Conservation (phyloP, 1,140 invertebrate genomes). For the Aphelinus atriplicis region DNA sequence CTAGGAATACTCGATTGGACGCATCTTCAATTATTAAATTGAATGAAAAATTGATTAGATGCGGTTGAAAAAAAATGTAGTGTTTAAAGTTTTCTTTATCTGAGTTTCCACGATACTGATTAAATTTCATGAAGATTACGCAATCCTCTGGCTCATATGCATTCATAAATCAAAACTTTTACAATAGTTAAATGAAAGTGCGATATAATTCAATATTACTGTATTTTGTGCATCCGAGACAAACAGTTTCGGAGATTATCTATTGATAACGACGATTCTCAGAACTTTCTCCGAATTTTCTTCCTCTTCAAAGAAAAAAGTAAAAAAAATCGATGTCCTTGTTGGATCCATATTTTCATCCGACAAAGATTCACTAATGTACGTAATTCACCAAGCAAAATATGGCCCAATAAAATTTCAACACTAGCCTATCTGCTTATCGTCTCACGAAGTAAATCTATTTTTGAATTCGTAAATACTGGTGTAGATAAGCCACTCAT, state of each 20-base stretch:
- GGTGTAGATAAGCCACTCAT: neutral
- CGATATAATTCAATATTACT: constrained; percentile 8
- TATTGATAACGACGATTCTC: neutral
- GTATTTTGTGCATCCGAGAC: neutral
- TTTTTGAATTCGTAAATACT: neutral
- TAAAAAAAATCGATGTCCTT: too few species aligned
- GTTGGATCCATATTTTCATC: too few species aligned
- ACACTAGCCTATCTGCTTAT: neutral
- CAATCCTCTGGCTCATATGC: neutral
- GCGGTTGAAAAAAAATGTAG: too few species aligned
- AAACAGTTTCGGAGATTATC: constrained; percentile 10
- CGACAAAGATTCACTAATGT: too few species aligned
- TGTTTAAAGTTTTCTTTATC: constrained; percentile 7
- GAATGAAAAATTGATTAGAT: too few species aligned
- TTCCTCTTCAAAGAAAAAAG: too few species aligned
- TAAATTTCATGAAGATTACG: too few species aligned
- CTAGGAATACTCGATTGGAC: too few species aligned
- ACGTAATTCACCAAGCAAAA: too few species aligned
- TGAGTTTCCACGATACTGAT: neutral
- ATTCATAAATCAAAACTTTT: constrained; percentile 14
- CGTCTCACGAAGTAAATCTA: neutral
- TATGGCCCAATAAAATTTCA: neutral
- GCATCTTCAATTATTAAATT: too few species aligned
- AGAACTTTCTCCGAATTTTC: neutral
- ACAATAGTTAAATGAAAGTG: neutral